Evolutionary conservation across 2,113 vertebrate species (phyloP).

Genomic region (Gallinago undulata): DNA sequence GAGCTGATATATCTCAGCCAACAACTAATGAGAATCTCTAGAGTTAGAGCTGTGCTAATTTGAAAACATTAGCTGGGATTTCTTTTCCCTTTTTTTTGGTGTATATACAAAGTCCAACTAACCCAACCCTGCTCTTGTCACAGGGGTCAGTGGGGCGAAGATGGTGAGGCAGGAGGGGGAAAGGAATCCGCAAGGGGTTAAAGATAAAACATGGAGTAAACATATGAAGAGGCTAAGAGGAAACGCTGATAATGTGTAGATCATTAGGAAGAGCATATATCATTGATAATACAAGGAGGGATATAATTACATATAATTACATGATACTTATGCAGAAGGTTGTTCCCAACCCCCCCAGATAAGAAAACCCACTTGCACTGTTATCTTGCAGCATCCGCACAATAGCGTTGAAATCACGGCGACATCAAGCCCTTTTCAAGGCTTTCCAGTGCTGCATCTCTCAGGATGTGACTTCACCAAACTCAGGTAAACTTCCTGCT

Average conservation of each 20-base stretch:
- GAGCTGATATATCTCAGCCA: conserved; percentile 88
- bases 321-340: neutral
- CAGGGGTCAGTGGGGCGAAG: neutral
- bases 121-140: neutral
- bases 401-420: neutral
- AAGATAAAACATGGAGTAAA: conserved; percentile 1
- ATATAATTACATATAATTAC: conserved; percentile 37
- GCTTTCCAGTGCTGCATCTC: neutral
- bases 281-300: neutral
- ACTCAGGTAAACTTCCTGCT: neutral
- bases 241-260: conserved; percentile 18
- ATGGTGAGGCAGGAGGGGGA: neutral
- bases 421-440: neutral
- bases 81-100: conserved; percentile 38
- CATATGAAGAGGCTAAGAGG: neutral
- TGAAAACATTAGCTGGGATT: conserved; percentile 87
- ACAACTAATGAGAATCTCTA: conserved; percentile 85
- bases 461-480: neutral
- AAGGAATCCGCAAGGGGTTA: conserved; percentile 48
- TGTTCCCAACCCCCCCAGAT: neutral
- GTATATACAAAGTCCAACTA: conserved; percentile 22
- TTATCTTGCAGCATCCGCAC: neutral
- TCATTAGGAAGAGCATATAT: conserved; percentile 43
- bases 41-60: conserved; percentile 82
- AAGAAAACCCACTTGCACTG: neutral